Evolutionary conservation across 2,113 vertebrate genomes (phyloP).

Genomic region (Galbula dea): DNA sequence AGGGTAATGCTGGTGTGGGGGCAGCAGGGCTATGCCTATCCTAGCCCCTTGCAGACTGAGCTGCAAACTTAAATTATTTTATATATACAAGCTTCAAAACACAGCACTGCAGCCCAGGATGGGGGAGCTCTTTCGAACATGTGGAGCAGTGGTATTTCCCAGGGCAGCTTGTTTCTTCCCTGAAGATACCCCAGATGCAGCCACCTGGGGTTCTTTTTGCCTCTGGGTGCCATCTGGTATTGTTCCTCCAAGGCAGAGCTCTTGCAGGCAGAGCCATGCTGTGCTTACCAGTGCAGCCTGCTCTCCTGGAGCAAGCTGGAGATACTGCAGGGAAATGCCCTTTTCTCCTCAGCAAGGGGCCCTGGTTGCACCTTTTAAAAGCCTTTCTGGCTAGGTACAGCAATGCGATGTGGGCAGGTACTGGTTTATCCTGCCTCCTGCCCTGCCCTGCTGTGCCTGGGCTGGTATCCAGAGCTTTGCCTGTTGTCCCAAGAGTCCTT

Average conservation of each 20-base stretch:
- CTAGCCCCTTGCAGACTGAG: not conserved
- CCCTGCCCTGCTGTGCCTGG: not conserved
- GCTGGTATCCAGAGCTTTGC: not conserved
- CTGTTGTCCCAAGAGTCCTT: not conserved
- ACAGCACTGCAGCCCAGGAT: rapidly evolving
- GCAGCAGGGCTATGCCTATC: not conserved
- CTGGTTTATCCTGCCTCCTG: not conserved
- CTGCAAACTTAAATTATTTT: not conserved
- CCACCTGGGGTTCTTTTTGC: too few species aligned
- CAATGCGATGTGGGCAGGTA: rapidly evolving
- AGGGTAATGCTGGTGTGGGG: rapidly evolving
- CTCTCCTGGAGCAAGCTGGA: not conserved
- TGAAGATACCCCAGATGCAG: too few species aligned
- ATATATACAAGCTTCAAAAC: not conserved
- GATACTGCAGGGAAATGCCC: not conserved
- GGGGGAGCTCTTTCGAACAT: not conserved
- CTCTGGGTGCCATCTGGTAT: not conserved
- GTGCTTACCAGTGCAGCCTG: not conserved
- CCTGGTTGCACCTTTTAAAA: not conserved
- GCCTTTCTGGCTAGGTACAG: not conserved
- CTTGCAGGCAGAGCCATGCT: not conserved
- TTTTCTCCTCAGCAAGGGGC: not conserved
- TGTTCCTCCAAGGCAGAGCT: not conserved
- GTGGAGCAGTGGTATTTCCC: rapidly evolving
- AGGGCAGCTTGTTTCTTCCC: not conserved